A percentile compares a stretch with the other conserved stretches of the same genome.
phyloP scores from a whole-genome alignment of 2,113 vertebrate genomes.

The Phycodurus eques region DNA sequence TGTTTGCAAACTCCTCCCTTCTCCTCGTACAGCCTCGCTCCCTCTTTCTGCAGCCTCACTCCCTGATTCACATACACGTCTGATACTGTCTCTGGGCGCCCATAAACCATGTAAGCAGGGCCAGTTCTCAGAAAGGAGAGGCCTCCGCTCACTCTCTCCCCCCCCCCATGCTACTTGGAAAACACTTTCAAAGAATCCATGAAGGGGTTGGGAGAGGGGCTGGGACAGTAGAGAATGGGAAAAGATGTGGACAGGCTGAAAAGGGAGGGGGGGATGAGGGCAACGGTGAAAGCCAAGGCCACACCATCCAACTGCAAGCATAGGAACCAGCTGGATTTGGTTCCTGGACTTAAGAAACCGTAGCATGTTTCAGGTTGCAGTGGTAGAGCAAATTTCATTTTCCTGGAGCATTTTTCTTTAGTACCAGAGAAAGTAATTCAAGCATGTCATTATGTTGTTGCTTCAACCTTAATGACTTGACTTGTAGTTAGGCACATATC shows the following conservation, averaged over 20 bases:
- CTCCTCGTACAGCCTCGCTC: constrained; percentile 25
- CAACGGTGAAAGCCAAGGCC: constrained; percentile 40
- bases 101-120: constrained; percentile 67
- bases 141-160: constrained; percentile 44
- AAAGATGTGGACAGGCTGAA: constrained; percentile 53
- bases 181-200: constrained; percentile 64
- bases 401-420: constrained; percentile 12
- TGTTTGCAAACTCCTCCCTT: constrained; percentile 67
- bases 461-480: constrained; percentile 26
- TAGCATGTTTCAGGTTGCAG: constrained; percentile 24
- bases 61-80: constrained; percentile 61
- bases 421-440: constrained; percentile 13
- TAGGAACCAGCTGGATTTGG: constrained; percentile 56
- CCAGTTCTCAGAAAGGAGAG: constrained; percentile 71
- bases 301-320: constrained; percentile 49
- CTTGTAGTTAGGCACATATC: background rate
- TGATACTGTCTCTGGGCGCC: constrained; percentile 69
- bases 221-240: constrained; percentile 37
- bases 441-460: constrained; percentile 22
- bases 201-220: constrained; percentile 29
- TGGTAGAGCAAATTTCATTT: constrained; percentile 26
- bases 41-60: constrained; percentile 34
- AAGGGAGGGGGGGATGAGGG: constrained; percentile 28
- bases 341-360: constrained; percentile 31
- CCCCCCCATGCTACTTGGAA: constrained; percentile 63